phyloP scores from a whole-genome alignment of 2,888 invertebrate genomes.

The Pardosa pseudoannulata region DNA sequence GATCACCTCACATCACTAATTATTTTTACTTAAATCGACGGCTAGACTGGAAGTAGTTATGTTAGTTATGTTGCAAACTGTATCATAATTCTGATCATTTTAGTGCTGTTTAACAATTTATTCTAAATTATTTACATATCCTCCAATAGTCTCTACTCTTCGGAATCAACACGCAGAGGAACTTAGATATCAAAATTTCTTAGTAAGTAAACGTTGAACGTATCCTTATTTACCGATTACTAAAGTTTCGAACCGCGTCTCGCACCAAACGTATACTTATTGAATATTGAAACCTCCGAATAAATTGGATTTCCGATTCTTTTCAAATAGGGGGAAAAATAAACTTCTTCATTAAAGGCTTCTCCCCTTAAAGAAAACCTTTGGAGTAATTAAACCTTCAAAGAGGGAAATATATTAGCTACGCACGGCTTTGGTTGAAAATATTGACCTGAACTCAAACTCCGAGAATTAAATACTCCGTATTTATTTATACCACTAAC shows the following conservation, averaged over 20 bases:
- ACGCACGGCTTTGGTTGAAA: neutral
- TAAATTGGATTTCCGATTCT: neutral
- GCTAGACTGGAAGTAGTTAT: too few species aligned
- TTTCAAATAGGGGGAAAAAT: neutral
- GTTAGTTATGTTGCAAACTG: too few species aligned
- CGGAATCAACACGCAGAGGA: too few species aligned
- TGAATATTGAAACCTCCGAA: neutral
- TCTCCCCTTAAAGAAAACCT: neutral
- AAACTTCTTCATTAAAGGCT: neutral
- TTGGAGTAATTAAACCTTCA: neutral
- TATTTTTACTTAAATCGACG: too few species aligned
- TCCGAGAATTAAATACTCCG: neutral
- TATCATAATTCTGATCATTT: too few species aligned
- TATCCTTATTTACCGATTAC: neutral
- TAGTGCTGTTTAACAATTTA: too few species aligned
- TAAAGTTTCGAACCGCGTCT: neutral
- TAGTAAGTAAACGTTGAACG: neutral
- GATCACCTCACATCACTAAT: too few species aligned
- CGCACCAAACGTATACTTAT: neutral
- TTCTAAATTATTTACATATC: too few species aligned
- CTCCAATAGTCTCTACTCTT: too few species aligned
- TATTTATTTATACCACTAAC: neutral
- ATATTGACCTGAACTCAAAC: neutral
- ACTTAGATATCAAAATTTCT: too few species aligned
- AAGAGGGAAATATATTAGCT: neutral